Evolutionary conservation across 2,797 vertebrate species (phyloP), one percentile per base, ranked within the genome.

Genomic region (Agapornis canus): DNA sequence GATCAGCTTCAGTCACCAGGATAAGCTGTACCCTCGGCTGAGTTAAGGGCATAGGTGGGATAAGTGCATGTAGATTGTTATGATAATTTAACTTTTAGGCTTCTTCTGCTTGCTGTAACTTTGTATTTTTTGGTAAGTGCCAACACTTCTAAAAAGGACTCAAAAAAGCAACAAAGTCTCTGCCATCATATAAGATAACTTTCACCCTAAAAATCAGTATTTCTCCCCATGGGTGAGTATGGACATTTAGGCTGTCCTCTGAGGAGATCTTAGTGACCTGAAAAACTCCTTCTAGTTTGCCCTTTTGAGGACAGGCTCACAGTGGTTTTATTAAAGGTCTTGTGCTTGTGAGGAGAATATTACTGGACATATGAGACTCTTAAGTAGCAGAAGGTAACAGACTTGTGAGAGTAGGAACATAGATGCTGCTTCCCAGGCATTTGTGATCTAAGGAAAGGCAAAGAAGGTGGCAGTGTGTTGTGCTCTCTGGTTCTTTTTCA

Each of bases 131-230:
- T 3, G 13, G 2, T 20, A 78, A 42, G 10, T 61, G 65, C 11
- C 66, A 89, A 52, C 52, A 6, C 19, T 84, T 89, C 35, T 79
- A 66, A 89, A 57, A 52, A 43, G n/a, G 20, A 23, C 60, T 89
- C 19, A 57, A 31, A 45, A 77, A 66, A 69, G 17, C 20, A 80
- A 10, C 32, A n/a, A 40, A 69, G 5, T n/a, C 4, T 45, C 26
- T 49, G 25, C 78, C 26, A 56, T 40, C 9, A 1, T 40, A 1
- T 9, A 5, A 35, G n/a, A 4, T 35, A 11, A 32, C 16, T 89
- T 89, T 66, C 5, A 39, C 10, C 18, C 42, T 42, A 13, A 78
- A 70, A 77, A 39, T 9, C 14, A 29, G 1, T 51, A 12, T 60
- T 79, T 86, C n/a, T 89, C 29, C 40, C 18, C 3, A 3, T 0